phyloP scores from a whole-genome alignment of 2,888 invertebrate genomes.

The Scaptomyza parva region DNA sequence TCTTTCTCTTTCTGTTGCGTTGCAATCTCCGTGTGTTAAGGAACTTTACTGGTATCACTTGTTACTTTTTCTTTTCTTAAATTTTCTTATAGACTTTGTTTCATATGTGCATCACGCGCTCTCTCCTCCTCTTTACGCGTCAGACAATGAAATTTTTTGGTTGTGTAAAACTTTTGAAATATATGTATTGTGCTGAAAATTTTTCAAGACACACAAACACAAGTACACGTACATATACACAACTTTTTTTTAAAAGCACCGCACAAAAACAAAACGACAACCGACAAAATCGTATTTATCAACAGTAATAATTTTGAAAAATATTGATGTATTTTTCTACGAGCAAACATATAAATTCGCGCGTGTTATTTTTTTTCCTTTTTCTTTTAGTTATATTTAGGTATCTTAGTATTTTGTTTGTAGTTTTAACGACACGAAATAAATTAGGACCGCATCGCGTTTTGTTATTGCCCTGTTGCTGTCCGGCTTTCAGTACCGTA shows the following conservation, averaged over 20 bases:
- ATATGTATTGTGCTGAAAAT: slow-evolving; percentile 26
- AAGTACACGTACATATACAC: slow-evolving; percentile 32
- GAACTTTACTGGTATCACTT: slow-evolving; percentile 68
- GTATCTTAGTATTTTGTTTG: slow-evolving; percentile 38
- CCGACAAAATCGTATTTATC: slow-evolving; percentile 29
- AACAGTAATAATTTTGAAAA: slow-evolving; percentile 20
- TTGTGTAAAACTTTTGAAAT: slow-evolving; percentile 36
- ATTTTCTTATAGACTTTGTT: slow-evolving; percentile 53
- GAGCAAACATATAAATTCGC: slow-evolving; percentile 26
- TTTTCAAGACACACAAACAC: slow-evolving; percentile 31
- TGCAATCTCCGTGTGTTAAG: slow-evolving; percentile 45
- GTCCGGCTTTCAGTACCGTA: slow-evolving; percentile 64
- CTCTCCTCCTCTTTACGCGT: slow-evolving; percentile 51
- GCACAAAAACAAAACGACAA: slow-evolving; percentile 55
- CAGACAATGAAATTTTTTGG: slow-evolving; percentile 67
- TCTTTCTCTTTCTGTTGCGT: slow-evolving; percentile 17
- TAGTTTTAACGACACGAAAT: slow-evolving; percentile 53
- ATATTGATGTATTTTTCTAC: slow-evolving; percentile 16
- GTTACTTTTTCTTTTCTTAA: slow-evolving; percentile 38
- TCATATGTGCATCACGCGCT: slow-evolving; percentile 74
- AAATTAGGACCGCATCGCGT: slow-evolving; percentile 72
- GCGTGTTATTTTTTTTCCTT: slow-evolving; percentile 32
- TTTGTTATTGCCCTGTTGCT: slow-evolving; percentile 58
- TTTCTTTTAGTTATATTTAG: slow-evolving; percentile 21
- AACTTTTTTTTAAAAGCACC: slow-evolving; percentile 44